Percentiles rank a stretch among this genome's conserved stretches.
Conservation (phyloP, 2,888 invertebrate species). For the Lasioglossum lativentre region DNA sequence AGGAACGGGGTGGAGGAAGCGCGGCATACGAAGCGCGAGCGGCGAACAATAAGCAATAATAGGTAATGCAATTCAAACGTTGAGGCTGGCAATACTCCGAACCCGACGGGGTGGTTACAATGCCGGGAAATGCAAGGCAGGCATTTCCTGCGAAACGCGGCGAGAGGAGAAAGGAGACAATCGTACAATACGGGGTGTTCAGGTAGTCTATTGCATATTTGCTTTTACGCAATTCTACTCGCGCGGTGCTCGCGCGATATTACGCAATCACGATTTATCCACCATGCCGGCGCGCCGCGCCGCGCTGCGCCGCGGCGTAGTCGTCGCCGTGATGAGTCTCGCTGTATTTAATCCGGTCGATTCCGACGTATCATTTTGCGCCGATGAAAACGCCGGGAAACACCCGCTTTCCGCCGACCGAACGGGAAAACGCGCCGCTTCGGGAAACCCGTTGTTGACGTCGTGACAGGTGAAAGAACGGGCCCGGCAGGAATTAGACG, state of each 20-base stretch:
- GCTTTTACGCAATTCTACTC: constrained; percentile 80
- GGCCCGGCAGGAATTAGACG: neutral
- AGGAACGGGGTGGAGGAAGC: constrained; percentile 45
- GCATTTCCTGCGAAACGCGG: constrained; percentile 79
- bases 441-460: constrained; percentile 27
- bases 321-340: constrained; percentile 59
- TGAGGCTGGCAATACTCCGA: constrained; percentile 81
- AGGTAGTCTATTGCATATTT: constrained; percentile 80
- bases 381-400: constrained; percentile 51
- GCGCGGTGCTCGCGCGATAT: constrained; percentile 72
- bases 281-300: constrained; percentile 5
- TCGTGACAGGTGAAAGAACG: neutral
- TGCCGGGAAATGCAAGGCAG: constrained; percentile 81
- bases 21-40: constrained; percentile 72
- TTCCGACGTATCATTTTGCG: constrained; percentile 46
- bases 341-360: constrained; percentile 69
- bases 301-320: neutral
- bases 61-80: constrained; percentile 83
- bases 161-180: constrained; percentile 75
- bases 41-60: constrained; percentile 83
- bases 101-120: constrained; percentile 77
- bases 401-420: constrained; percentile 4
- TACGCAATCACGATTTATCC: constrained; percentile 77
- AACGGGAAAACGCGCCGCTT: neutral
- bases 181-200: constrained; percentile 76